Base-by-base conservation (phyloP, 2,888 invertebrate genomes). In the Bhutanitis thaidina region DNA sequence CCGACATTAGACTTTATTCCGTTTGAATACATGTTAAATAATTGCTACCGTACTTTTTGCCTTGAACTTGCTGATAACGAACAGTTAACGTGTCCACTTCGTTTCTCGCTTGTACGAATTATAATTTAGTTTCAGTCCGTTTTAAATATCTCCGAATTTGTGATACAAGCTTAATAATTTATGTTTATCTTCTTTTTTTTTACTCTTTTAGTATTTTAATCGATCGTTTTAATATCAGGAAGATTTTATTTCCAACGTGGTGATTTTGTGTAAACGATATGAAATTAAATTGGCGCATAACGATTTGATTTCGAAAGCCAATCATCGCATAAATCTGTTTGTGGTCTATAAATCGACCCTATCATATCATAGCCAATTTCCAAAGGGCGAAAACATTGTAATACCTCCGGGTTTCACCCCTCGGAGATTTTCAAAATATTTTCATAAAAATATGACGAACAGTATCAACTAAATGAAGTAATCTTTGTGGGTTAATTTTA, bases 21-120 rank as follows among this genome's bases (percentile, higher is more conserved):
- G 65, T 32, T 55, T 49, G 63, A 46, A 54, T 65, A 69, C 71
- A 72, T 64, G 13, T 29, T 29, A 8, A 10, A 14, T 14, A 4
- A 1, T 52, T 49, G 39, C 37, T 32, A 47, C 10, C 40, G 49
- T 57, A 40, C 45, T 48, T 20, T 45, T 53, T 57, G 67, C 78
- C 79, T 81, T 83, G 78, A 81, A 80, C 80, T 82, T 81, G 74
- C 58, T 51, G 61, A 61, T 65, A 61, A 60, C 58, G 55, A 45
- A 55, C 53, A 48, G 35, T 56, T 47, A 50, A 38, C 48, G 45
- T 52, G 43, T 43, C 47, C 53, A 53, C 43, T 43, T 37, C 41
- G 8, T 40, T 40, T 45, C 27, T 36, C 36, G 45, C 51, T 51
- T 36, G 40, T 45, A 40, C 40, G 51, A 53, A 49, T 53, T 44